Base-by-base conservation (phyloP, 2,797 vertebrate genomes). In the Sparus aurata region DNA sequence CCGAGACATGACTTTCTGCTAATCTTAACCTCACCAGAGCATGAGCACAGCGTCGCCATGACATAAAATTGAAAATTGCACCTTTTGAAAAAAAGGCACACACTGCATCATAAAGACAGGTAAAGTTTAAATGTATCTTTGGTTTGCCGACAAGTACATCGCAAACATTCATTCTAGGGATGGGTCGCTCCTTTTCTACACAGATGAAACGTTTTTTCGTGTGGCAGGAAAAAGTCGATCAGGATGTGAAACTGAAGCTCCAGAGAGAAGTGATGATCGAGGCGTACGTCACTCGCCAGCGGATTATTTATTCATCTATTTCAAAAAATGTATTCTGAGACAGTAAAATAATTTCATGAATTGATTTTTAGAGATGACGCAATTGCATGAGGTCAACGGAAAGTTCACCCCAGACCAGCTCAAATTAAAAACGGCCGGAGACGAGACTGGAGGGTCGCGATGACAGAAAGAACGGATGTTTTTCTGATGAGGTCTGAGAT, bases 401-500 rank as follows among this genome's bases (percentile, higher is more conserved):
- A 25, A 50, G 53, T n/a, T 20, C 0, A 3, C 3, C 22, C 3
- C 17, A 17, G 6, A 6, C 9, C 1, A 4, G 18, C 8, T 25
- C 5, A 3, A 57, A 65, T 38, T 74, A 25, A 22, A 13, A 20
- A 47, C 22, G 23, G 7, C 22, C 25, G 10, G 18, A 57, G 10
- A 46, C 1, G 4, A 73, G 16, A 50, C 3, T 15, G 9, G 20
- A 17, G 27, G 3, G 13, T 30, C n/a, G 57, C 18, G 15, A 53
- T 2, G 45, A 46, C 45, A 46, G 15, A 46, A 22, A 49, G n/a
- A 12, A 12, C 20, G 10, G 15, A 18, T 12, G 52, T n/a, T 65
- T 25, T 65, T 34, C 15, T 64, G n/a, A 53, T 16, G 30, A 41
- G 18, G 12, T 61, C n/a, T 50, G 57, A 50, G 69, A 47, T 54